phyloP scores from a whole-genome alignment of 2,797 vertebrate genomes.

The Trachops cirrhosus region DNA sequence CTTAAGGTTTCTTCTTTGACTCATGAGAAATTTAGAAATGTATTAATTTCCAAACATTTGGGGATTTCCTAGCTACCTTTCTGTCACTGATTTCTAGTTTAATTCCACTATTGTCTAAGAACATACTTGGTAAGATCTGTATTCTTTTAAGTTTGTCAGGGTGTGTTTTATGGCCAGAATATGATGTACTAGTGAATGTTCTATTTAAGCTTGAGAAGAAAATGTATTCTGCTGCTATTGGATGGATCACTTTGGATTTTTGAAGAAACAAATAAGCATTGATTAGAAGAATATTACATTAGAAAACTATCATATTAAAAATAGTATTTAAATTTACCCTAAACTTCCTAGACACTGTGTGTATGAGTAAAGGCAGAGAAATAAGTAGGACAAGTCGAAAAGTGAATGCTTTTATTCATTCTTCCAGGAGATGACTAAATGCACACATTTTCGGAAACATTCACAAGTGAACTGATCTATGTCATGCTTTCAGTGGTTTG shows the following conservation, averaged over 20 bases:
- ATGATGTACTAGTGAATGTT: neutral
- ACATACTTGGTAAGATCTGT: neutral
- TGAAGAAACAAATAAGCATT: slow-evolving; percentile 27
- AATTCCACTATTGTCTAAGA: neutral
- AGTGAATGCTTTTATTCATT: neutral
- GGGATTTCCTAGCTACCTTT: neutral
- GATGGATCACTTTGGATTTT: neutral
- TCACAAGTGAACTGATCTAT: neutral
- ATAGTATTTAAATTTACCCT: neutral
- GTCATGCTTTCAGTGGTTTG: neutral
- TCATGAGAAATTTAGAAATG: neutral
- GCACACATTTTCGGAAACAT: neutral
- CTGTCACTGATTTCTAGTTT: slow-evolving; percentile 2
- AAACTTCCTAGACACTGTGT: neutral
- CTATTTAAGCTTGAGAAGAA: neutral
- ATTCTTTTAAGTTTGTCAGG: slow-evolving; percentile 13
- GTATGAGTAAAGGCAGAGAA: neutral
- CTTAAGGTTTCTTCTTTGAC: neutral
- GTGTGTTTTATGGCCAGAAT: neutral
- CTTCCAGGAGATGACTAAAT: slow-evolving; percentile 1
- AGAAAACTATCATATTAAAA: neutral
- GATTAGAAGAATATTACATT: neutral
- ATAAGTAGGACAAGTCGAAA: neutral
- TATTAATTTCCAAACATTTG: slow-evolving; percentile 34
- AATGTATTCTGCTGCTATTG: neutral